Evolutionary conservation across 2,888 invertebrate species (phyloP).

Genomic region (Brachypterus glaber): DNA sequence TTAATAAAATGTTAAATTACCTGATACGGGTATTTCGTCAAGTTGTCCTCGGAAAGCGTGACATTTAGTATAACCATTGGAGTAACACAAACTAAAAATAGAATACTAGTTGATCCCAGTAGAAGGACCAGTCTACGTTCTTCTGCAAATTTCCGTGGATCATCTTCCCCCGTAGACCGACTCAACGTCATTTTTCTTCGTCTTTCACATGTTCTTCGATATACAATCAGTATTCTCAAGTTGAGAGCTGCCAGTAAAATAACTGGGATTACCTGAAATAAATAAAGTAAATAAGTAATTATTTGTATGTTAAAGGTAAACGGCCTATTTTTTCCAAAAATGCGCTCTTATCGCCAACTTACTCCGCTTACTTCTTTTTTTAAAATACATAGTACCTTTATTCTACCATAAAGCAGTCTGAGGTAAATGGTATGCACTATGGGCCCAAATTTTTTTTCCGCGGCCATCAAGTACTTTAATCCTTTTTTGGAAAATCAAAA

Average conservation of each 20-base stretch:
- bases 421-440: too few relatives aligned
- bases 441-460: too few relatives aligned
- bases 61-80: conserved; percentile 64
- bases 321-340: too few relatives aligned
- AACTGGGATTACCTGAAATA: conserved; percentile 60
- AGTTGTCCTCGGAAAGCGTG: conserved; percentile 53
- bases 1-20: conserved; percentile 33
- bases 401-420: too few relatives aligned
- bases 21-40: conserved; percentile 55
- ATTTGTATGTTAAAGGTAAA: too few relatives aligned
- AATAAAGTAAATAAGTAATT: too few relatives aligned
- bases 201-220: conserved; percentile 53
- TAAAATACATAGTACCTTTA: too few relatives aligned
- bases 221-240: conserved; percentile 55
- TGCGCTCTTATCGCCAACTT: too few relatives aligned
- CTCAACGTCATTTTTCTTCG: conserved; percentile 56
- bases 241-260: conserved; percentile 56
- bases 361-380: too few relatives aligned
- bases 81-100: conserved; percentile 59
- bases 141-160: conserved; percentile 57
- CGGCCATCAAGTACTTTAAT: too few relatives aligned
- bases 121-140: conserved; percentile 56
- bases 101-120: conserved; percentile 55
- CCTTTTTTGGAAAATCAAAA: too few relatives aligned
- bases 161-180: conserved; percentile 50